Base-by-base conservation (phyloP, 2,113 vertebrate species). In the Nothocercus nigrocapillus region DNA sequence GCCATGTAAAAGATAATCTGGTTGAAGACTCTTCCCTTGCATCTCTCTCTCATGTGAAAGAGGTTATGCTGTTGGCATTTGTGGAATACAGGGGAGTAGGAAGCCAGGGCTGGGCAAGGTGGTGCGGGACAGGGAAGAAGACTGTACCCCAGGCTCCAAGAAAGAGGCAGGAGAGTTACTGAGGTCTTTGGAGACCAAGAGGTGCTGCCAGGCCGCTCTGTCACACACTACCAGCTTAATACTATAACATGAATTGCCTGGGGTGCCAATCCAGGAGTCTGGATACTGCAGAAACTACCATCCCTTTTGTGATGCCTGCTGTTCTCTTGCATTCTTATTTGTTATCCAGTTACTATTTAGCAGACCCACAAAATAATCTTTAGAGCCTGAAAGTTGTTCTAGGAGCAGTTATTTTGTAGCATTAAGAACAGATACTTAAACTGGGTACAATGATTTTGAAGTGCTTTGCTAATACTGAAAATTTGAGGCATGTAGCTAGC, bases 201-300 rank as follows among this genome's bases (percentile, higher is more conserved):
- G 36, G 27, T 69, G 53, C n/a, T 1, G 6, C 6, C 47, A 5
- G 1, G 73, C 59, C 73, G 38, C 82, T 78, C 75, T 75, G 70
- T 95, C 86, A 90, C 74, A 58, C 73, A 82, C 34, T 85, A 68
- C 53, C 44, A 42, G 54, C 77, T 95, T 75, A 89, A 64, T 64
- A 36, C 40, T 36, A 28, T 49, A 54, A 30, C 66, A 59, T 76
- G 27, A 82, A 68, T 42, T 44, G 44, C 69, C 77, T 61, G 24
- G 16, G 27, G 51, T 42, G 47, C 79, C 88, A 79, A 66, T 85
- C 74, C 89, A 59, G 69, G 83, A 89, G 76, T 36, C 89, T 44
- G 68, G 58, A 16, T n/a, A 13, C 76, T 59, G 27, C 4, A 8
- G 13, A 24, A 63, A 40, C 44, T 69, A 68, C 63, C 51, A 64